Evolutionary conservation across 53 echinoderm and acorn worm species (phyloP).

Genomic region (Luidia sarsii): DNA sequence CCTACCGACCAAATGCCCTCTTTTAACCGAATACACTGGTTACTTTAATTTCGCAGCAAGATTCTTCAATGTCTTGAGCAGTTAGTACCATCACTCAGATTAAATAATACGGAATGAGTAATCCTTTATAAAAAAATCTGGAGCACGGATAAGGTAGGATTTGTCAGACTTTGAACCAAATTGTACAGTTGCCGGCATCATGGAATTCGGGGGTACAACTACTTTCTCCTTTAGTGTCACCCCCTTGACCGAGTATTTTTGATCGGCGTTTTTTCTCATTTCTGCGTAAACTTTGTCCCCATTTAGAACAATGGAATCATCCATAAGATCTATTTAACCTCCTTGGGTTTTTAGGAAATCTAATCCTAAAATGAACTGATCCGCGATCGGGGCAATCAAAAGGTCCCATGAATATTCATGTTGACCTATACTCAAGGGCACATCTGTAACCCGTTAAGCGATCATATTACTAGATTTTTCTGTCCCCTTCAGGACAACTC

Average conservation of each 20-base stretch:
- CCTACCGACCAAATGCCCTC: neutral
- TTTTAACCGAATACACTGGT: neutral
- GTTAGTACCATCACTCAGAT: neutral
- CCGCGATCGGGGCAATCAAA: neutral
- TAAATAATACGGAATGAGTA: constrained; percentile 3
- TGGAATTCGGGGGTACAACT: neutral
- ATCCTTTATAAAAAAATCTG: neutral
- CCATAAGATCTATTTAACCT: neutral
- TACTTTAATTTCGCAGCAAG: neutral
- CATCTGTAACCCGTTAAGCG: neutral
- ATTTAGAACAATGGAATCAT: neutral
- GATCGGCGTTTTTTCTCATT: constrained; percentile 3
- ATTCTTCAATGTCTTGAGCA: neutral
- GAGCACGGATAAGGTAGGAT: neutral
- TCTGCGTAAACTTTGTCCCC: constrained; percentile 14
- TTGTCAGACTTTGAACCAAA: neutral
- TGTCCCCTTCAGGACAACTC: neutral
- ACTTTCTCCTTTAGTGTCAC: neutral
- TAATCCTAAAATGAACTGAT: neutral
- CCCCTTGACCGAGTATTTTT: neutral
- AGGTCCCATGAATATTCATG: neutral
- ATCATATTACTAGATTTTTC: constrained; percentile 6
- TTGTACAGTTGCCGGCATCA: neutral
- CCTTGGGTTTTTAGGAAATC: neutral
- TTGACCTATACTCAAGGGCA: neutral